Percentiles rank a stretch among this genome's conserved stretches.
phyloP scores from a whole-genome alignment of 2,113 vertebrate species.

The Boleophthalmus pectinirostris region DNA sequence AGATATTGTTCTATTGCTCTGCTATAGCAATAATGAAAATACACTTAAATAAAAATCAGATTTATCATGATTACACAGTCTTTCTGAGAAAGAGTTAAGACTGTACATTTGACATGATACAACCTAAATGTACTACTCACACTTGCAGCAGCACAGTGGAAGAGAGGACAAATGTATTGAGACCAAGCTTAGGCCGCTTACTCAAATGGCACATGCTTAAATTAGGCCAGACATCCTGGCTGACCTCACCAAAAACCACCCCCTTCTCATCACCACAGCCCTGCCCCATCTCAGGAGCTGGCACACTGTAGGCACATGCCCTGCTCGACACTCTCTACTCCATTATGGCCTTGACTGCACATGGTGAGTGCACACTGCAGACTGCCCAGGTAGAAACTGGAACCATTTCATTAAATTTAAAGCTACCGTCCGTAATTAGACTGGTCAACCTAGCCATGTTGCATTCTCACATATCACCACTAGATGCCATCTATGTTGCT shows the following conservation, averaged over 20 bases:
- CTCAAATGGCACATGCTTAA: conserved; percentile 58
- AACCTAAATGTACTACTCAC: background rate
- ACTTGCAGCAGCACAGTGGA: background rate
- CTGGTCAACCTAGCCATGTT: no score
- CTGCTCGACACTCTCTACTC: conserved; percentile 6
- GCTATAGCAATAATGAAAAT: background rate
- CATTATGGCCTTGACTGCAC: conserved; percentile 2
- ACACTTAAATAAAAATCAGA: background rate
- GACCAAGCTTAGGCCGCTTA: conserved; percentile 5
- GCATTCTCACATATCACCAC: no score
- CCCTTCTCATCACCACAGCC: conserved; percentile 6
- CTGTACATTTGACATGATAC: no score
- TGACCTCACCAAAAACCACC: conserved; percentile 23
- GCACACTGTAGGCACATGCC: conserved; percentile 28
- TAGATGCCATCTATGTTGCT: no score
- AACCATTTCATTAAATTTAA: background rate
- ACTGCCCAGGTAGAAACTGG: background rate
- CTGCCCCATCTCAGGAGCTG: conserved; percentile 35
- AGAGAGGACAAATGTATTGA: conserved; percentile 3
- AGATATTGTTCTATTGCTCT: background rate
- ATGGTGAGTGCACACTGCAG: background rate
- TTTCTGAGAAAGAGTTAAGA: background rate
- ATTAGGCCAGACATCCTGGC: conserved; percentile 52
- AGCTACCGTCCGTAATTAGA: no score
- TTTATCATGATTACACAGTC: background rate